These are phyloP conservation scores for Meteorus sp. DNA, from an alignment of 1,140 invertebrate genomes.

Conservation along the genomic window DNA sequence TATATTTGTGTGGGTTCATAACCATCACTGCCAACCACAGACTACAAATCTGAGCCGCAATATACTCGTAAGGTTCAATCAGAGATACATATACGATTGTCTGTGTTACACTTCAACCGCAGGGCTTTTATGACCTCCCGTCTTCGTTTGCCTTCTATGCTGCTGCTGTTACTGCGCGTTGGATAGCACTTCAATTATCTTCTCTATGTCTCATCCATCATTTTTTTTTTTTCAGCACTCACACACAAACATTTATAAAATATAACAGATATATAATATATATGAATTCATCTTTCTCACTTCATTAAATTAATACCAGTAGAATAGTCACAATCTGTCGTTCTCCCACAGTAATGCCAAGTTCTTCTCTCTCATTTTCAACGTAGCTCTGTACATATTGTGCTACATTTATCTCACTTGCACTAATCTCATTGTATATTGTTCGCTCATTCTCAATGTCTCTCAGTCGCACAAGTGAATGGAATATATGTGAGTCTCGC, in stretches of 20 bases:
- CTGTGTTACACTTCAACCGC: constrained; percentile 10
- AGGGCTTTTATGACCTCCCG: background rate
- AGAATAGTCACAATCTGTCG: no score
- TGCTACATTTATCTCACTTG: no score
- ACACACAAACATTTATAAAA: no score
- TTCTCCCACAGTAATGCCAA: no score
- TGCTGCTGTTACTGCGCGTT: no score
- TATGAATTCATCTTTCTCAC: no score
- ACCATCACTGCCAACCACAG: constrained; percentile 22
- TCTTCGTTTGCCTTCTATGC: constrained; percentile 2
- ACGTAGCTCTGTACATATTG: no score
- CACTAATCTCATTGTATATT: constrained; percentile 31
- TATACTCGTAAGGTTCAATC: constrained; percentile 29
- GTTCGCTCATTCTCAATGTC: background rate
- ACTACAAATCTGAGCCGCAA: constrained; percentile 31
- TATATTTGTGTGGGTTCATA: constrained; percentile 8
- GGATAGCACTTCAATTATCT: background rate
- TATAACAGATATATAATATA: no score
- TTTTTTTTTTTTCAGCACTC: background rate
- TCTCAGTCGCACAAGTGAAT: background rate
- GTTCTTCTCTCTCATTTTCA: no score
- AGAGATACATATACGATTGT: constrained; percentile 22
- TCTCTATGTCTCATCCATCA: background rate
- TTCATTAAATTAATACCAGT: no score
- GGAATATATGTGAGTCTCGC: background rate